These are phyloP conservation scores for Fukomys damarensis DNA, from an alignment of 2,113 vertebrate species.

Conservation along the genomic window DNA sequence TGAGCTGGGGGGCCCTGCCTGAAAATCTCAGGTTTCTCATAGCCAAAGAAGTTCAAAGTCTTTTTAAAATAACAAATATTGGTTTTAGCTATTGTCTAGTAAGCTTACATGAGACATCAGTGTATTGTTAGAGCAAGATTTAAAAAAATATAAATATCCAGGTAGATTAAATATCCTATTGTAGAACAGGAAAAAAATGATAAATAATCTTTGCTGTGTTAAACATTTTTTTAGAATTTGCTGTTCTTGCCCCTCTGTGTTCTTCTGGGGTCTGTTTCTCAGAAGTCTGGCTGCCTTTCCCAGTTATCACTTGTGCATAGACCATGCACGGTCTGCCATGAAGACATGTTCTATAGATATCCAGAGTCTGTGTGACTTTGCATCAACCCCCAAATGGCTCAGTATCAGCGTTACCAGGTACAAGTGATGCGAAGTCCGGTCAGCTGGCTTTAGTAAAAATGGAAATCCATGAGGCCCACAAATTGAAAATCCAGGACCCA, in stretches of 20 bases:
- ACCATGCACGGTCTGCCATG: not conserved
- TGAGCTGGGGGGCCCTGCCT: not conserved
- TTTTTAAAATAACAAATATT: not conserved
- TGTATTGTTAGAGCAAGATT: not conserved
- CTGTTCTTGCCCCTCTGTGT: not conserved
- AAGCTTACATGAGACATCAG: not conserved
- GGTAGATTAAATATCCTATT: not conserved
- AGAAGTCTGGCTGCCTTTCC: not conserved
- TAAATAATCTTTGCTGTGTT: no score
- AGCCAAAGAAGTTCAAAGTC: not conserved
- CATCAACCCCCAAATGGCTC: not conserved
- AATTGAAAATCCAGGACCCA: not conserved
- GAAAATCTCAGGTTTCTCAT: not conserved
- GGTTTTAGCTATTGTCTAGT: not conserved
- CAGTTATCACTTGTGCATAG: not conserved
- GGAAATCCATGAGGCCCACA: not conserved
- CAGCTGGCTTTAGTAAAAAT: not conserved
- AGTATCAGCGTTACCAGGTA: not conserved
- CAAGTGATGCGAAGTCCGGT: not conserved
- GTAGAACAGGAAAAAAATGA: not conserved
- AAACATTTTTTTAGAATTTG: fast-evolving
- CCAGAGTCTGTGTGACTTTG: not conserved
- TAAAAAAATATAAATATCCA: not conserved
- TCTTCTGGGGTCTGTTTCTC: fast-evolving
- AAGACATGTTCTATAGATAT: not conserved